Evolutionary conservation across 1,140 invertebrate species (phyloP), one percentile per base, ranked within the genome.

Genomic region (Amyelois transitella): DNA sequence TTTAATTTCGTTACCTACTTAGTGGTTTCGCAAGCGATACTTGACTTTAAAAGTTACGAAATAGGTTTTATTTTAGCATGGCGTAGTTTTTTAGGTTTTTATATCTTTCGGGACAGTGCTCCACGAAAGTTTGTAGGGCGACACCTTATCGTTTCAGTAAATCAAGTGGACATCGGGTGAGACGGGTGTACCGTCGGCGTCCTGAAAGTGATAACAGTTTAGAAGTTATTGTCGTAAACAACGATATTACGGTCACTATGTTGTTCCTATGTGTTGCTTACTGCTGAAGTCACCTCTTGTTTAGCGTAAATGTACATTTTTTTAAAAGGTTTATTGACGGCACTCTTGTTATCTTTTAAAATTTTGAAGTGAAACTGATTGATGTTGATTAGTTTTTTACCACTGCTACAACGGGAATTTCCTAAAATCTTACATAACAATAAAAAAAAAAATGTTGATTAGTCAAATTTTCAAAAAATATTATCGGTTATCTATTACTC

Each of bases 101-200:
- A 83, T 81, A 86, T 84, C 81, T 81, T 83, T 54, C 58, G 63
- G 64, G 71, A 78, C 73, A 73, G 68, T 73, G 72, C 58, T 52
- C 63, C 71, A 72, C 64, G 70, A 79, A 87, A 82, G 65, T 87
- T 85, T 85, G 83, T 82, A 81, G 78, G 83, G 77, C 73, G 77
- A 73, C 75, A 84, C 79, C 77, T 85, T 87, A 82, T 87, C 83
- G 72, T 79, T 67, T 79, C 66, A 70, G 79, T 87, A 85, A 87
- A 87, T 87, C 81, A 87, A 79, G 80, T 79, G 83, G 83, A 85
- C 81, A 83, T 77, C 75, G 76, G 71, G 65, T 66, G 77, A 75
- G 67, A 73, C 63, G 65, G 75, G 81, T 77, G 76, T 79, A 77
- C 74, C 65, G 73, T 55, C 56, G 55, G 21, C 52, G 72, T 70